These are phyloP conservation scores for Pionites leucogaster DNA, from an alignment of 2,113 vertebrate genomes.

Conservation along the genomic window DNA sequence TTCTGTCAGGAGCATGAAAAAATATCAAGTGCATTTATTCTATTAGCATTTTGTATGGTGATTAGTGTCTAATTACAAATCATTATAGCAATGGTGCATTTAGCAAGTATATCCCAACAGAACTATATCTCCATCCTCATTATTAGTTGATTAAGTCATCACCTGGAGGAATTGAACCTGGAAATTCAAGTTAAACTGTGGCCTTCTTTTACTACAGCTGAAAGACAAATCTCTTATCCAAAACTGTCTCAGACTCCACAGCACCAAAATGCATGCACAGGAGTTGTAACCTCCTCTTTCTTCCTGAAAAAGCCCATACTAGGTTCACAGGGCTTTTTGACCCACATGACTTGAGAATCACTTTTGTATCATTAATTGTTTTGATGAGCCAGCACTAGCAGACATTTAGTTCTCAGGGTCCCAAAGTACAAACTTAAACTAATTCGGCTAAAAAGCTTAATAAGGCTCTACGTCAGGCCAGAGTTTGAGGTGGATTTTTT, in stretches of 20 bases:
- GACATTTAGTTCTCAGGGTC: not conserved
- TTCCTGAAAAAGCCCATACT: not conserved
- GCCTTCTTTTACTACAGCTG: not conserved
- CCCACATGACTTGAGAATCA: not conserved
- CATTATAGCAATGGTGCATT: constrained; percentile 8
- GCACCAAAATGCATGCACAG: not conserved
- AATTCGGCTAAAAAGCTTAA: not conserved
- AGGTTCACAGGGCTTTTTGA: not conserved
- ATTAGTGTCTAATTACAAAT: constrained; percentile 29
- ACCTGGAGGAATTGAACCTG: not conserved
- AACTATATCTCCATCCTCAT: not conserved
- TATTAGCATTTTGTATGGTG: constrained; percentile 12
- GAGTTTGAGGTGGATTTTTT: not conserved
- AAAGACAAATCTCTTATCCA: not conserved
- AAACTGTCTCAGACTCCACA: not conserved
- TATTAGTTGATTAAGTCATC: not conserved
- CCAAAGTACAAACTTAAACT: not conserved
- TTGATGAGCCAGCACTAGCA: not conserved
- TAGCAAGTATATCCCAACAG: constrained; percentile 6
- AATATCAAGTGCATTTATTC: not conserved
- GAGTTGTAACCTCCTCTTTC: not conserved
- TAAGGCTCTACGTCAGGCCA: not conserved
- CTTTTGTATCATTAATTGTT: not conserved
- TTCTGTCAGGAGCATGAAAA: constrained; percentile 10
- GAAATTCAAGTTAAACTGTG: not conserved